Conservation (phyloP, 2,113 vertebrate species). For the Callionymus lyra region DNA sequence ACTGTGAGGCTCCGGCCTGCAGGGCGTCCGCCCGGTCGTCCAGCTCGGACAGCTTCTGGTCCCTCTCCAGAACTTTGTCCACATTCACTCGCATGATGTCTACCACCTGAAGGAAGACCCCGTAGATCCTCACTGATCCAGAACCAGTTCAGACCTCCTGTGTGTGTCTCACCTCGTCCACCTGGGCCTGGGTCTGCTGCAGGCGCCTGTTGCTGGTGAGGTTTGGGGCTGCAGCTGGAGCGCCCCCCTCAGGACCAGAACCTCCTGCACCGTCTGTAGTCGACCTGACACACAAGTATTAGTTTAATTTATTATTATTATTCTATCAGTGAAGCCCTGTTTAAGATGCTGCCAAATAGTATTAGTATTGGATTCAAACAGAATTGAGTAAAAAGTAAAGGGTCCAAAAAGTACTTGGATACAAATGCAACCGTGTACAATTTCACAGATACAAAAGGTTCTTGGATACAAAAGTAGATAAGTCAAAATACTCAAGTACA, state of each 20-base stretch:
- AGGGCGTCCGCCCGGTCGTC: slow-evolving; percentile 72
- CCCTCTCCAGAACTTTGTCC: slow-evolving; percentile 84
- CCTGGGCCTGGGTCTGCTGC: slow-evolving; percentile 74
- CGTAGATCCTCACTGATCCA: background rate
- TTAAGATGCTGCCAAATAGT: too few species aligned
- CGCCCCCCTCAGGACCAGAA: slow-evolving; percentile 61
- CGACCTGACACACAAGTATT: slow-evolving; percentile 37
- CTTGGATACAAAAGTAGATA: too few species aligned
- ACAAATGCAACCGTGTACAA: too few species aligned
- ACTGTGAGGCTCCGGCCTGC: slow-evolving; percentile 71
- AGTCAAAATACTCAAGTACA: too few species aligned
- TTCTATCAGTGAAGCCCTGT: too few species aligned
- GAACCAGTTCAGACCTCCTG: background rate
- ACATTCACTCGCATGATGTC: slow-evolving; percentile 87
- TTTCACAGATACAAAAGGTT: too few species aligned
- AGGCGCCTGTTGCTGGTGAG: slow-evolving; percentile 65
- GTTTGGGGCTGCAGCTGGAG: slow-evolving; percentile 55
- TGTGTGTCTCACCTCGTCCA: slow-evolving; percentile 73
- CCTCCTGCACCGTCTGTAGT: slow-evolving; percentile 41
- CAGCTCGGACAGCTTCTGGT: slow-evolving; percentile 80
- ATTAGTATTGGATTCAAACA: too few species aligned
- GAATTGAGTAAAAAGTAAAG: too few species aligned
- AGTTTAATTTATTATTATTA: too few species aligned
- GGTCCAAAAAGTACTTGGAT: too few species aligned
- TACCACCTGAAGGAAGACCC: slow-evolving; percentile 72